Conservation (phyloP, 2,888 invertebrate species). For the Spodoptera littoralis region DNA sequence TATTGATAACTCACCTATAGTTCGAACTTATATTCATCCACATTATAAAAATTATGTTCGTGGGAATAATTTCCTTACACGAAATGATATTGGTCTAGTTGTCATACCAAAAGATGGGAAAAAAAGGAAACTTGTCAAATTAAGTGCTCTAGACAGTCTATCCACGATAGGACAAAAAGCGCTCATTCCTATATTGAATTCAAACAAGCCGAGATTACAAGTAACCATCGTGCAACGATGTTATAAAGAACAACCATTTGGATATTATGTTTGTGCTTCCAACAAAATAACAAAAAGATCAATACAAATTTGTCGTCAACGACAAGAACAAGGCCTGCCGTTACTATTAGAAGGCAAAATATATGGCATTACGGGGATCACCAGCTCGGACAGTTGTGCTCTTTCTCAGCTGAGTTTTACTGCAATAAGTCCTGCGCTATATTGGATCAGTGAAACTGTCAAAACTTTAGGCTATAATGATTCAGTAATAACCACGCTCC, state of each 20-base stretch:
- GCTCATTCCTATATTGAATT: conserved; percentile 58
- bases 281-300: conserved; percentile 42
- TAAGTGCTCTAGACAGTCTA: conserved; percentile 61
- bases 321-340: conserved; percentile 67
- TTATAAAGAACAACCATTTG: conserved; percentile 30
- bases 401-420: conserved; percentile 59
- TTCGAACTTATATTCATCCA: conserved; percentile 47
- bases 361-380: conserved; percentile 60
- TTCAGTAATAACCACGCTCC: conserved; percentile 16
- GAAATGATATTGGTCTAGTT: conserved; percentile 57
- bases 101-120: conserved; percentile 17
- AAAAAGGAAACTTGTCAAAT: conserved; percentile 46
- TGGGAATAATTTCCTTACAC: conserved; percentile 15
- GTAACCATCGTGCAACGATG: conserved; percentile 64
- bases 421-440: conserved; percentile 59
- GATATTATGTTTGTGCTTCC: conserved; percentile 66
- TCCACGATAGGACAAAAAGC: conserved; percentile 62
- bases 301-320: conserved; percentile 43
- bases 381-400: conserved; percentile 46
- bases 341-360: conserved; percentile 66
- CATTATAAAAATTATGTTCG: conserved; percentile 44
- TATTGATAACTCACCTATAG: conserved; percentile 49
- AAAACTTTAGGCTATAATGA: conserved; percentile 26
- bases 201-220: conserved; percentile 49
- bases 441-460: conserved; percentile 65